Base-by-base conservation (phyloP, 2,888 invertebrate species). In the Drosophila flavopinicola region DNA sequence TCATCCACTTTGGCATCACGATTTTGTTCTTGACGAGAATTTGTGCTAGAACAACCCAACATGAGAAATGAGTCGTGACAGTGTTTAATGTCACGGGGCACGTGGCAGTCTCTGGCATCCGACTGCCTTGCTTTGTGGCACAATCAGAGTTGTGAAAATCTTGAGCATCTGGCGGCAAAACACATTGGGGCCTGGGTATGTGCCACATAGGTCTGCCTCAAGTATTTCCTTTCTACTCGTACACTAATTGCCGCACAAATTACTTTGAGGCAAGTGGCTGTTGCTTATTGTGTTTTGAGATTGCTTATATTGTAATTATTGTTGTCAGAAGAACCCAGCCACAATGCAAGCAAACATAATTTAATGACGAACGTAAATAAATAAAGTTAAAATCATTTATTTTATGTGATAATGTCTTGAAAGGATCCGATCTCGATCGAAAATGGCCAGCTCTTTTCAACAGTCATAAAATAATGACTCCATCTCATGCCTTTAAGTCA, bases 231-330 rank as follows among this genome's bases (percentile, higher is more conserved):
- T 76, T 38, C 61, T 47, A 27, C 65, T 45, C 47, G 52, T 41
- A 20, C 58, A 47, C 75, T 82, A 78, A 79, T 82, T 79, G 78
- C 75, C 58, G 60, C 66, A 85, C 78, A 85, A 85, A 79, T 85
- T 82, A 78, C 82, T 68, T 68, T 60, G 57, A 67, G 64, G 48
- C 67, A 71, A 82, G 78, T 64, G 64, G 75, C 54, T 60, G 32
- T 39, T 29, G 52, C 52, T 57, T 56, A 61, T 73, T 74, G 69
- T 56, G 61, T 58, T 38, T 45, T 59, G 32, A 70, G 78, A 82
- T 85, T 78, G 60, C 75, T 63, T 61, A 39, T 52, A 67, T 74
- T 64, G 48, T 66, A 42, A 38, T 44, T 37, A 30, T 9, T 23
- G 27, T 44, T 27, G 30, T 32, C 57, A 32, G 20, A 56, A 29